Evolutionary conservation across 2,797 vertebrate species (phyloP).

Genomic region (Rhyacichthys aspro): DNA sequence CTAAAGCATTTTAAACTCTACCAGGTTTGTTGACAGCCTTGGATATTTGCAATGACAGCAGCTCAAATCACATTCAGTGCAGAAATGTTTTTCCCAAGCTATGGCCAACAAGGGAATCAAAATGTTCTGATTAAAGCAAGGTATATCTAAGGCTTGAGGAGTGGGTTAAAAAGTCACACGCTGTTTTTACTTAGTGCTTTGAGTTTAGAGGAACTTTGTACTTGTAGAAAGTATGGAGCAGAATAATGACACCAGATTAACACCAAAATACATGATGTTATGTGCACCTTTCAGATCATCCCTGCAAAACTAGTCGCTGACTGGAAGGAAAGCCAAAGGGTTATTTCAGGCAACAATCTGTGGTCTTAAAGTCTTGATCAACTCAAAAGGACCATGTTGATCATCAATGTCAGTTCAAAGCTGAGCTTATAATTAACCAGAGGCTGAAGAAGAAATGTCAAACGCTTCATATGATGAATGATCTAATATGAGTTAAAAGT

Average conservation of each 20-base stretch:
- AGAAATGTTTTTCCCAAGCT: slow-evolving; percentile 1
- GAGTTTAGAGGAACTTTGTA: no score
- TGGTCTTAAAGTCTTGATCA: no score
- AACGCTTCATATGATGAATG: background rate
- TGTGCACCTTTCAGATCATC: no score
- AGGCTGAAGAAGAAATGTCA: background rate
- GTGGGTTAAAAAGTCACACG: background rate
- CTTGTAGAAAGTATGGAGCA: background rate
- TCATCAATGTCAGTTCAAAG: background rate
- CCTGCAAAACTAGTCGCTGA: no score
- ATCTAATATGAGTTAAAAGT: background rate
- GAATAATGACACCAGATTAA: no score
- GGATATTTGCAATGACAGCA: slow-evolving; percentile 8
- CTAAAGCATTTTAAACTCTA: slow-evolving; percentile 19
- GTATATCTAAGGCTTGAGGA: background rate
- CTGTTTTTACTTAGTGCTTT: background rate
- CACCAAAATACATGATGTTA: no score
- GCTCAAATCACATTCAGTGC: background rate
- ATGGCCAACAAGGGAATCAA: background rate
- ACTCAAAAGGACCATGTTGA: no score
- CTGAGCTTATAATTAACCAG: background rate
- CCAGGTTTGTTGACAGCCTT: slow-evolving; percentile 16
- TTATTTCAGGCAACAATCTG: no score
- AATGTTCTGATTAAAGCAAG: slow-evolving; percentile 7
- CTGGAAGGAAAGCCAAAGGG: no score